Percentiles rank a stretch among this genome's conserved stretches.
Evolutionary conservation across 1,140 invertebrate genomes (phyloP).

Genomic region (Sminthurides bifidus): DNA sequence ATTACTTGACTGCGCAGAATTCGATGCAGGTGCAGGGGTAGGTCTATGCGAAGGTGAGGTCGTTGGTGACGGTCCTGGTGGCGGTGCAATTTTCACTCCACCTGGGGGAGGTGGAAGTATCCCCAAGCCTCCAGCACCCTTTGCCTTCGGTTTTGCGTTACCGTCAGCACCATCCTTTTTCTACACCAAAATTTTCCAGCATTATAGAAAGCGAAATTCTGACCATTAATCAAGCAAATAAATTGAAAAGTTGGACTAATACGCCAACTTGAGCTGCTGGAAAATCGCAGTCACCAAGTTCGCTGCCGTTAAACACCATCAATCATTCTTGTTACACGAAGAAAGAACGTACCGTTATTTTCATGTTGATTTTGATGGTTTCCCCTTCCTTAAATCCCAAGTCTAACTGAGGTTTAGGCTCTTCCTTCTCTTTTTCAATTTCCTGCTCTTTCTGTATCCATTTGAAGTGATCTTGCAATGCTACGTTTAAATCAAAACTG

Average conservation of each 20-base stretch:
- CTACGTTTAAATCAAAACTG: conserved; percentile 98
- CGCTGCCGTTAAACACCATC: not conserved
- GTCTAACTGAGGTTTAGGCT: conserved; percentile 71
- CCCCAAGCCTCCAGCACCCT: conserved; percentile 43
- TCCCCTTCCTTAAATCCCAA: conserved; percentile 97
- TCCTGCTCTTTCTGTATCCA: conserved; percentile 86
- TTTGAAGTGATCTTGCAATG: conserved; percentile 97
- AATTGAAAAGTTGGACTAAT: too few species aligned
- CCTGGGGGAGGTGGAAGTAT: conserved; percentile 76
- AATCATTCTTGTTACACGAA: not conserved
- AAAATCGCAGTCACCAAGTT: not conserved
- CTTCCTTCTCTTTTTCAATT: conserved; percentile 65
- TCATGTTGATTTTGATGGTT: conserved; percentile 98
- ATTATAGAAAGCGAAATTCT: not conserved
- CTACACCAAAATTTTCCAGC: conserved; percentile 39
- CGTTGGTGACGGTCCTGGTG: conserved; percentile 41
- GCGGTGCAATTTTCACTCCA: conserved; percentile 45
- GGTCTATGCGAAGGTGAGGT: conserved; percentile 34
- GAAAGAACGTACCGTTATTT: conserved; percentile 71
- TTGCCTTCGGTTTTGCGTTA: conserved; percentile 47
- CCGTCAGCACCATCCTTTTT: conserved; percentile 73
- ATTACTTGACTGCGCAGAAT: conserved; percentile 37
- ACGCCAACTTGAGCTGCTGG: too few species aligned
- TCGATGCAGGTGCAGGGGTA: conserved; percentile 34
- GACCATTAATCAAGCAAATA: not conserved